phyloP scores from a whole-genome alignment of 2,888 invertebrate genomes.

The Phlogophora meticulosa region DNA sequence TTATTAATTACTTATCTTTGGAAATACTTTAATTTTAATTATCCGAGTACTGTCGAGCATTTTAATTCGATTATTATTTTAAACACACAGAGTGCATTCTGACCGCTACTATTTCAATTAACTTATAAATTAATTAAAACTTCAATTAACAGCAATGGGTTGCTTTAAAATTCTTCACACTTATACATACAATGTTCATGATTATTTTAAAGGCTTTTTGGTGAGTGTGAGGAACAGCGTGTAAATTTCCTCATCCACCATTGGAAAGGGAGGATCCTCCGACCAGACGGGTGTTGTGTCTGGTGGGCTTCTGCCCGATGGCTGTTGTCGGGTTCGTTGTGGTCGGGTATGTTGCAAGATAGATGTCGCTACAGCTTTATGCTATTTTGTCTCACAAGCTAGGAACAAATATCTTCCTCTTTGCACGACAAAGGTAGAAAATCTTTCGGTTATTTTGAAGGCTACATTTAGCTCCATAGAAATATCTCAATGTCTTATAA shows the following conservation, averaged over 20 bases:
- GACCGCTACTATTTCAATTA: conserved; percentile 10
- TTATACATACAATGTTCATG: no score
- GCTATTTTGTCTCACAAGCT: not conserved
- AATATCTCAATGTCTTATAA: conserved; percentile 19
- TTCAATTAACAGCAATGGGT: not conserved
- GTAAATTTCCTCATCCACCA: no score
- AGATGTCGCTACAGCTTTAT: no score
- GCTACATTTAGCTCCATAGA: not conserved
- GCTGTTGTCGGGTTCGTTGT: no score
- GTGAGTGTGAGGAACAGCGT: no score
- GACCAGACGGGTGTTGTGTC: no score
- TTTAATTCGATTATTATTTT: not conserved
- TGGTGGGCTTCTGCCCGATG: no score
- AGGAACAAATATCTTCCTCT: not conserved
- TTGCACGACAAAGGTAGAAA: no score
- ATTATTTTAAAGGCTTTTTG: no score
- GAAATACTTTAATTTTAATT: conserved; percentile 6
- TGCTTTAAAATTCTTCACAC: no score
- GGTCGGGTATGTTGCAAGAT: no score
- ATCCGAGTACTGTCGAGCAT: not conserved
- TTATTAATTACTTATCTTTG: not conserved
- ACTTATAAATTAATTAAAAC: conserved; percentile 6
- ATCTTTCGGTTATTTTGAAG: not conserved
- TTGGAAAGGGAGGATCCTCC: no score
- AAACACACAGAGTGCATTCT: conserved; percentile 13